Conservation (phyloP, 2,113 vertebrate species). For the Triplophysa dalaica region DNA sequence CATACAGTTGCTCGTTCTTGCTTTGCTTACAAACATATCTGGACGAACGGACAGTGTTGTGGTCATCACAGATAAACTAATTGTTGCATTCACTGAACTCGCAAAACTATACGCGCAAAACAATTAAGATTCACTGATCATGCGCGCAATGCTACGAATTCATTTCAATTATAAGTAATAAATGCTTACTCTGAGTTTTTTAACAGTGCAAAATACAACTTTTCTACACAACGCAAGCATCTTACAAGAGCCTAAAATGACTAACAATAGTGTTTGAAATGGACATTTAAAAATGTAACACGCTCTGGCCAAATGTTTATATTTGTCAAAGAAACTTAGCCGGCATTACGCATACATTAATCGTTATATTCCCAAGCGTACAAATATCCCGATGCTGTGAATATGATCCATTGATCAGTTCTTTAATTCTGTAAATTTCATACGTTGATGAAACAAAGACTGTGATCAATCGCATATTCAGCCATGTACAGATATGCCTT, state of each 20-base stretch:
- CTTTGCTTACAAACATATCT: not conserved
- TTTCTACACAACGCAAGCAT: not conserved
- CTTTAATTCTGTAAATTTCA: not conserved
- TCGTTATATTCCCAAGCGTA: too few species aligned
- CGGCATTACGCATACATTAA: not conserved
- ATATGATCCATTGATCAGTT: not conserved
- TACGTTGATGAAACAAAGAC: not conserved
- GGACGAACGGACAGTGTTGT: constrained; percentile 4
- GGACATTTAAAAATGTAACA: not conserved
- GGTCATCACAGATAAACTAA: not conserved
- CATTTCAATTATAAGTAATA: not conserved
- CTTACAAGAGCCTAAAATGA: not conserved
- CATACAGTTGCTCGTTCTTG: not conserved
- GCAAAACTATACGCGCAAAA: not conserved
- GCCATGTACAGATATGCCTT: not conserved
- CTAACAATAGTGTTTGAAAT: not conserved
- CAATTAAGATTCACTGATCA: not conserved
- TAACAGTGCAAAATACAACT: not conserved
- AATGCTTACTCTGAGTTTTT: not conserved
- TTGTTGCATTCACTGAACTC: not conserved
- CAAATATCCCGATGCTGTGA: not conserved
- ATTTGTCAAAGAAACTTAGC: not conserved
- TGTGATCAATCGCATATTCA: not conserved
- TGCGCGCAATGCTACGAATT: not conserved
- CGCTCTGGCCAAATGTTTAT: not conserved